Evolutionary conservation across 2,113 vertebrate species (phyloP).

Genomic region (Zosterops lateralis): DNA sequence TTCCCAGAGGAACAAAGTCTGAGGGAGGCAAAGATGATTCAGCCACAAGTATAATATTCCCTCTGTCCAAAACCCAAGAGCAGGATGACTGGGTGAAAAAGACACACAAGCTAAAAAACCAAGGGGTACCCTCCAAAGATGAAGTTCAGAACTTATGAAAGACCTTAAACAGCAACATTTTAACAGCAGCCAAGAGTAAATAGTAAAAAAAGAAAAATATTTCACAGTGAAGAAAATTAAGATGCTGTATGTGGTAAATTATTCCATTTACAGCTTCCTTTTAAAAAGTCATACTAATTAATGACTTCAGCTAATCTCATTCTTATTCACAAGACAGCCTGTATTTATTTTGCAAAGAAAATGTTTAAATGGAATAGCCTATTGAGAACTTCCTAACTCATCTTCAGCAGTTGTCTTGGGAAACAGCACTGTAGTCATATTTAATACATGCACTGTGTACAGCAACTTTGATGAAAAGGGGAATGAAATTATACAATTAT

Average conservation of each 20-base stretch:
- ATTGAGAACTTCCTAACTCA: slow-evolving; percentile 49
- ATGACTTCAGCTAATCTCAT: slow-evolving; percentile 64
- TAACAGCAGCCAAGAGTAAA: neutral
- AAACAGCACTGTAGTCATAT: slow-evolving; percentile 47
- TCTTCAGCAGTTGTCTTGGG: slow-evolving; percentile 44
- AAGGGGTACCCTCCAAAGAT: neutral
- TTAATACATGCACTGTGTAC: slow-evolving; percentile 46
- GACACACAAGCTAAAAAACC: neutral
- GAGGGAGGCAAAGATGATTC: neutral
- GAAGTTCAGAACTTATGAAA: neutral
- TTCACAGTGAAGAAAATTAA: slow-evolving; percentile 24
- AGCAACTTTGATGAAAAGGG: slow-evolving; percentile 51
- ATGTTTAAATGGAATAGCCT: slow-evolving; percentile 55
- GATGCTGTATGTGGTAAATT: slow-evolving; percentile 11
- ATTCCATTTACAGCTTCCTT: slow-evolving; percentile 31
- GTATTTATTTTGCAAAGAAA: slow-evolving; percentile 70
- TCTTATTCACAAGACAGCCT: slow-evolving; percentile 58
- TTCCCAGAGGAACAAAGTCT: neutral
- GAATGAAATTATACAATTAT: slow-evolving; percentile 62
- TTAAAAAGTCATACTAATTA: slow-evolving; percentile 65
- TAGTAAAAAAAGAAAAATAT: neutral
- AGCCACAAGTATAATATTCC: neutral
- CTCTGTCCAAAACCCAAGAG: neutral
- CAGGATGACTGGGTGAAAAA: neutral
- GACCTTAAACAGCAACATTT: neutral